phyloP scores from a whole-genome alignment of 2,888 invertebrate species.

The Drosophila planitibia region DNA sequence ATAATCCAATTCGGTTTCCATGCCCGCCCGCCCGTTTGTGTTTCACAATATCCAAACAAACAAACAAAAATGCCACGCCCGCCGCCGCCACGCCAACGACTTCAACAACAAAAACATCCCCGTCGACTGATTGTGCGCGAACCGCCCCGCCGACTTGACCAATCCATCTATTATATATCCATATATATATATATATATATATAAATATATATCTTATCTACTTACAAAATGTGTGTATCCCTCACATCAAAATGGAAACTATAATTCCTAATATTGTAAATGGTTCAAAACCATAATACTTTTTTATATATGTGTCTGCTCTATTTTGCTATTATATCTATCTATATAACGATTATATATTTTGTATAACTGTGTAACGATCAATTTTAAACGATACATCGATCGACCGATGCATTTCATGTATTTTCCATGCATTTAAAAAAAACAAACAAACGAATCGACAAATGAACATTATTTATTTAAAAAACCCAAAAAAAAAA shows the following conservation, averaged over 20 bases:
- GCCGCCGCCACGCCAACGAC: conserved; percentile 72
- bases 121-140: conserved; percentile 75
- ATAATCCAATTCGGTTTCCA: conserved; percentile 42
- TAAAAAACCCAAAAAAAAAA: conserved; percentile 2
- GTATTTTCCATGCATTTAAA: not conserved
- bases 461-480: conserved; percentile 1
- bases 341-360: conserved; percentile 10
- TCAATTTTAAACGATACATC: conserved; percentile 30
- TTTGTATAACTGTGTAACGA: conserved; percentile 24
- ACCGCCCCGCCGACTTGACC: conserved; percentile 73
- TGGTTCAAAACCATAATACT: conserved; percentile 42
- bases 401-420: conserved; percentile 19
- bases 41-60: conserved; percentile 43
- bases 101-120: conserved; percentile 70
- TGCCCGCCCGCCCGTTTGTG: conserved; percentile 52
- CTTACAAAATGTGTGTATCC: conserved; percentile 17
- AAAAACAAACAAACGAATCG: not conserved
- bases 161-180: conserved; percentile 36
- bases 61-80: conserved; percentile 54
- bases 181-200: conserved; percentile 16
- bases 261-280: conserved; percentile 51
- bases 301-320: conserved; percentile 20
- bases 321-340: conserved; percentile 29
- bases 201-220: conserved; percentile 26
- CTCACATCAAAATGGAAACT: conserved; percentile 28